Base-by-base conservation (phyloP, 2,113 vertebrate genomes). In the Anguilla japonica region DNA sequence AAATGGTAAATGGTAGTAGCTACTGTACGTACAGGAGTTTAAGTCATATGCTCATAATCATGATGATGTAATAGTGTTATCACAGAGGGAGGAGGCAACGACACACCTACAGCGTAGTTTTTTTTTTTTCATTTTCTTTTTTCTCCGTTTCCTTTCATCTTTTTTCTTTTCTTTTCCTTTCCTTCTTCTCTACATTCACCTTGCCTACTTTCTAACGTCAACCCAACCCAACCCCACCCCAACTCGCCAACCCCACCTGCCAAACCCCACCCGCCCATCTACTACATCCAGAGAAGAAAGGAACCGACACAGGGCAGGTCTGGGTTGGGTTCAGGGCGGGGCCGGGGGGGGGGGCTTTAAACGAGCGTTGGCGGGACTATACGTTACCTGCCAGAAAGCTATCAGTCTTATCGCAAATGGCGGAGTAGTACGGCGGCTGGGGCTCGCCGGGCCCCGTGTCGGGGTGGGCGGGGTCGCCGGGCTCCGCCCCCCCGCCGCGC, bases 371-470 rank as follows among this genome's bases (percentile, higher is more conserved):
- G 83, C 40, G 53, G 81, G 83, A 88, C 94, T 96, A 96, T 96
- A 96, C 95, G 2, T 97, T 96, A 97, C 96, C 96, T 97, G 95
- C 87, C 88, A 94, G 90, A 92, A 93, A 89, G 90, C 91, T 95
- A 89, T 95, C 94, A 92, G 93, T 94, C 88, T 94, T 95, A 94
- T 96, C 94, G 88, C 93, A 94, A 88, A 94, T 90, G 88, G 94
- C 89, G 26, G 94, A 93, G 93, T 93, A 95, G 91, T 94, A 95
- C 1, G 91, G 90, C 83, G 94, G 93, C 83, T 92, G 92, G 7
- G 83, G 5, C 1, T 89, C 89, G 81, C 90, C 16, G 84, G 40
- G 46, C 89, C 43, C 93, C 94, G 53, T 89, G 3, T 3, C 89
- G 9, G 87, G 85, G 63, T 88, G 86, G 60, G 60, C 22, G 60